Conservation (phyloP, 1,140 invertebrate genomes). For the Zophobas morio region DNA sequence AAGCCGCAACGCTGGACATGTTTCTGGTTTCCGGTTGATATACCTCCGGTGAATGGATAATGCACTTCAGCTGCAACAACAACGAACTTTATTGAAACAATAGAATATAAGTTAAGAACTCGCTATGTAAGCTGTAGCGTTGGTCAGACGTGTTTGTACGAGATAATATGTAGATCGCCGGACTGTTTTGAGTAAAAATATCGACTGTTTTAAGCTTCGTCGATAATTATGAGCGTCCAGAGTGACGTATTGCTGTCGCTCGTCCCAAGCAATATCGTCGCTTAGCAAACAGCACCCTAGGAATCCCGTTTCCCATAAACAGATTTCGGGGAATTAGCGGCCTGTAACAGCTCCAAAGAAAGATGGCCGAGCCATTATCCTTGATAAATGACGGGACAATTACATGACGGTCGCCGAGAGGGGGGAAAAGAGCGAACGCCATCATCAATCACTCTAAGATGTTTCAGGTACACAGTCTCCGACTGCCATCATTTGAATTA, state of each 20-base stretch:
- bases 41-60: constrained; percentile 9
- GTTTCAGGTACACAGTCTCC: constrained; percentile 22
- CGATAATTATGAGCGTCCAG: too few relatives aligned
- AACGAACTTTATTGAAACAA: constrained; percentile 8
- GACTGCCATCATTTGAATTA: constrained; percentile 48
- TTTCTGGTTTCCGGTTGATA: constrained; percentile 28
- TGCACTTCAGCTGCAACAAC: constrained; percentile 15
- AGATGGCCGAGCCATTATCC: constrained; percentile 51
- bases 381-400: constrained; percentile 60
- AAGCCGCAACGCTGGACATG: constrained; percentile 7
- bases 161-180: too few relatives aligned
- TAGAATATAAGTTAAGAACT: background rate
- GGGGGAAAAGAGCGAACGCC: background rate
- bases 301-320: constrained; percentile 40
- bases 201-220: too few relatives aligned
- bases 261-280: background rate
- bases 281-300: constrained; percentile 6
- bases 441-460: constrained; percentile 48
- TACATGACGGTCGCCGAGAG: constrained; percentile 50
- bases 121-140: background rate
- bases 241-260: too few relatives aligned
- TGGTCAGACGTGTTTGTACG: background rate
- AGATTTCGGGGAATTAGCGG: constrained; percentile 49
- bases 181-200: too few relatives aligned
- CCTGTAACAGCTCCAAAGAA: constrained; percentile 33